phyloP scores from a whole-genome alignment of 2,888 invertebrate species.

The Parnassius orleans region DNA sequence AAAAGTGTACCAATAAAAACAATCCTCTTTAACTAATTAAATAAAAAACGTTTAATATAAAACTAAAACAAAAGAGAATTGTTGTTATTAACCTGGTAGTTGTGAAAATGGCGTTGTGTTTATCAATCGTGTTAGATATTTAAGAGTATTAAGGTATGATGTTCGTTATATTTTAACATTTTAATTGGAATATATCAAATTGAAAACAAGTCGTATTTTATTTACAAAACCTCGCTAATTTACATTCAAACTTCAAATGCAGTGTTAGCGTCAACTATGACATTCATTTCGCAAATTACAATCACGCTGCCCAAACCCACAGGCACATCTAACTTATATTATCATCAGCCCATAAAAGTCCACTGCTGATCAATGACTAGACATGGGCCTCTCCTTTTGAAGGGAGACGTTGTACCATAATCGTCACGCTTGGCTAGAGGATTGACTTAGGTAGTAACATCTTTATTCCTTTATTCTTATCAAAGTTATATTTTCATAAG shows the following conservation, averaged over 20 bases:
- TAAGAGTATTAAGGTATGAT: constrained; percentile 54
- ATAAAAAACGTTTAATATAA: background rate
- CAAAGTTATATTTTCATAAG: too few relatives aligned
- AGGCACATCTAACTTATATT: too few relatives aligned
- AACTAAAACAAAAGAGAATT: constrained; percentile 30
- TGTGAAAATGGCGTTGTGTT: constrained; percentile 77
- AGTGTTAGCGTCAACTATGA: too few relatives aligned
- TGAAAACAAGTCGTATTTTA: constrained; percentile 44
- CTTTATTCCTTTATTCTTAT: too few relatives aligned
- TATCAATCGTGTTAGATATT: constrained; percentile 54
- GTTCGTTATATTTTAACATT: constrained; percentile 75
- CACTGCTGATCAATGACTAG: too few relatives aligned
- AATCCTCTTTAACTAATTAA: constrained; percentile 8
- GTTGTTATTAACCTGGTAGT: constrained; percentile 61
- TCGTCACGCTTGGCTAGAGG: too few relatives aligned
- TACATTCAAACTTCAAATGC: background rate
- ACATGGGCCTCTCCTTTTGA: too few relatives aligned
- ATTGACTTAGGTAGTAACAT: too few relatives aligned
- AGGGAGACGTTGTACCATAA: too few relatives aligned
- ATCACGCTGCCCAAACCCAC: too few relatives aligned
- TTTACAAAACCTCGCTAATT: constrained; percentile 17
- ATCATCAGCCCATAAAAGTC: too few relatives aligned
- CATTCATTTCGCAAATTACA: too few relatives aligned
- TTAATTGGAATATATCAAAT: constrained; percentile 70
- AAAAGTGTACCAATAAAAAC: constrained; percentile 1